Base-by-base conservation (phyloP, 2,888 invertebrate species). In the Macaria liturata region DNA sequence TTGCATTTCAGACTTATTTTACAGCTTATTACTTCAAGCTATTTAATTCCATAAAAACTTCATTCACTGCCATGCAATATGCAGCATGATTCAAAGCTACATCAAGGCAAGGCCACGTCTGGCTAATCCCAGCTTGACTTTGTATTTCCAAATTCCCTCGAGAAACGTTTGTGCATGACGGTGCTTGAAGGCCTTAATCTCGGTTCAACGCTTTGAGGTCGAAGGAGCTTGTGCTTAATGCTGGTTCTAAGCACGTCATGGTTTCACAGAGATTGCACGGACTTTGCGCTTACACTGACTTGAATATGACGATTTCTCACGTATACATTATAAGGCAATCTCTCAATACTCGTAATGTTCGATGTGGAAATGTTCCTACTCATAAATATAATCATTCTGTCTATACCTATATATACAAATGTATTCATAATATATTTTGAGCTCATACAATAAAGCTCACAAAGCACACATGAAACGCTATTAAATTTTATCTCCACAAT, bases 201-300 rank as follows among this genome's bases (percentile, higher is more conserved):
- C 50, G 37, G 54, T 55, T 59, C 54, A 59, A 51, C 59, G 59
- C 59, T 59, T 59, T 59, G 59, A 51, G 59, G 59, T 59, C 51
- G 43, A 48, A 51, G 48, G 54, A 54, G 48, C 54, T 54, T 46
- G 49, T 40, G 47, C 51, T 48, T 51, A 54, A 50, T 45, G 20
- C 50, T 47, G 40, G 39, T 44, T 32, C 48, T 53, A 45, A 57
- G 57, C 40, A 45, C 46, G 47, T 40, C 48, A 40, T 42, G 59
- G 54, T 54, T 55, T 55, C 34, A 51, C 32, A 49, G 44, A 55
- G 54, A 54, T 59, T 55, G 48, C 43, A 45, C 32, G 9, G 42
- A 32, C 9, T 51, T 44, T 45, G 9, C 40, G 34, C 44, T 40
- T 49, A 57, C 45, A 50, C 46, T 9, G 45, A 44, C 51, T 47